Conservation (phyloP, 1,140 invertebrate species). For the Rhyacophila brunnea region DNA sequence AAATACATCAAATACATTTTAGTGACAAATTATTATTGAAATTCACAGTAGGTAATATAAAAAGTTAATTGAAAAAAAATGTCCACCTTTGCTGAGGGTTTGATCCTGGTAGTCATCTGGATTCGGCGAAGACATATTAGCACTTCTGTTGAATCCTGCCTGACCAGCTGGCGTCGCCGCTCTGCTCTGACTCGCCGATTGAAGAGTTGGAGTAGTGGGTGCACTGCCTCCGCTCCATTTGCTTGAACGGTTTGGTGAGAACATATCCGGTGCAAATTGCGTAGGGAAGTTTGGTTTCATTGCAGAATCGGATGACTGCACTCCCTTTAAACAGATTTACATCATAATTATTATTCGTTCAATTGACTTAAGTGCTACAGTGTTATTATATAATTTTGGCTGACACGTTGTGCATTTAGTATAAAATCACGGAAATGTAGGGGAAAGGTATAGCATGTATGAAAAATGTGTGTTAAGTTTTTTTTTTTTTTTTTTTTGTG, state of each 20-base stretch:
- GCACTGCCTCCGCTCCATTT: conserved; percentile 8
- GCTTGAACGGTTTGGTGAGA: conserved; percentile 1
- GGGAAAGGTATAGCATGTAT: no score
- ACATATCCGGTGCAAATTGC: conserved; percentile 34
- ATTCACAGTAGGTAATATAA: no score
- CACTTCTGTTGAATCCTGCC: conserved; percentile 2
- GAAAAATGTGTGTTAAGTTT: no score
- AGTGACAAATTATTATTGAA: no score
- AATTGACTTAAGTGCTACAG: conserved; percentile 37
- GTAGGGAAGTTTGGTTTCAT: conserved; percentile 23
- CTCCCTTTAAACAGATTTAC: conserved; percentile 9
- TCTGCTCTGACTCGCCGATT: not conserved
- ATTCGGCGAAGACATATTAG: not conserved
- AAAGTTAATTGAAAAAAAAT: conserved; percentile 28
- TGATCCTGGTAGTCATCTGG: conserved; percentile 28
- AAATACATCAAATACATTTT: not conserved
- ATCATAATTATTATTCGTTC: conserved; percentile 9
- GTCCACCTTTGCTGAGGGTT: conserved; percentile 26
- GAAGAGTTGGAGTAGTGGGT: not conserved
- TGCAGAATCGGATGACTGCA: conserved; percentile 15
- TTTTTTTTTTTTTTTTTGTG: no score
- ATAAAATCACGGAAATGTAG: no score
- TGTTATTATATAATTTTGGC: conserved; percentile 42
- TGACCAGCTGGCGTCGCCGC: not conserved
- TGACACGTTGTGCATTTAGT: conserved; percentile 27